phyloP scores from a whole-genome alignment of 2,797 vertebrate genomes.

The Pseudomugil tenellus region DNA sequence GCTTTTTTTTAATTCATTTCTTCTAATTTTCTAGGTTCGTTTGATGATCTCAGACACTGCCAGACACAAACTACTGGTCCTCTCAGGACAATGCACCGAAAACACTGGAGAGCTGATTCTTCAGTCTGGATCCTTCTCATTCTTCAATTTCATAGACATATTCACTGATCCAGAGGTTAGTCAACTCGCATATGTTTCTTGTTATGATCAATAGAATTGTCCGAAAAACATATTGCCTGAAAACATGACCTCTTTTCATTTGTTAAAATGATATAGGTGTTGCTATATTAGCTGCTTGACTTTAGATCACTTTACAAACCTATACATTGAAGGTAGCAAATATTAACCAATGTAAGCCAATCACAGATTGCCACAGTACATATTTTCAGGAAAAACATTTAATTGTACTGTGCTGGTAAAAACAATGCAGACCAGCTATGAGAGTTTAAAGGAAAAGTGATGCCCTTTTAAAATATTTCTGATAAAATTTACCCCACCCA shows the following conservation, averaged over 20 bases:
- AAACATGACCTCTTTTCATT: background rate
- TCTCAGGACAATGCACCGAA: conserved; percentile 95
- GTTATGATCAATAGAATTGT: background rate
- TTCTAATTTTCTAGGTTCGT: conserved; percentile 84
- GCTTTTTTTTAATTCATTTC: background rate
- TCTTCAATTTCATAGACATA: conserved; percentile 97
- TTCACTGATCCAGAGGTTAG: conserved; percentile 97
- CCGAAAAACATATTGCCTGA: background rate
- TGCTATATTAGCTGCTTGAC: background rate
- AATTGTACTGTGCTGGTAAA: background rate
- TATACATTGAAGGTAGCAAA: background rate
- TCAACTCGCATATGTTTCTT: conserved; percentile 1
- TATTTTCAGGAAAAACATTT: background rate
- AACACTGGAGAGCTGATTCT: conserved; percentile 96
- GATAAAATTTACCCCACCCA: background rate
- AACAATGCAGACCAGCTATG: background rate
- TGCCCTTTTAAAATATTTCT: background rate
- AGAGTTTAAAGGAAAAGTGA: background rate
- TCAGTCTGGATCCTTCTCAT: conserved; percentile 96
- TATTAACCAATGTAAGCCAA: background rate
- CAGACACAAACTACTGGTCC: conserved; percentile 93
- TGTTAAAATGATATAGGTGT: background rate
- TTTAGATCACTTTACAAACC: background rate
- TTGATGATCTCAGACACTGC: conserved; percentile 96
- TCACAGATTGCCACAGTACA: background rate